Base-by-base conservation (phyloP, 2,113 vertebrate genomes). In the Paraplagusia blochii region DNA sequence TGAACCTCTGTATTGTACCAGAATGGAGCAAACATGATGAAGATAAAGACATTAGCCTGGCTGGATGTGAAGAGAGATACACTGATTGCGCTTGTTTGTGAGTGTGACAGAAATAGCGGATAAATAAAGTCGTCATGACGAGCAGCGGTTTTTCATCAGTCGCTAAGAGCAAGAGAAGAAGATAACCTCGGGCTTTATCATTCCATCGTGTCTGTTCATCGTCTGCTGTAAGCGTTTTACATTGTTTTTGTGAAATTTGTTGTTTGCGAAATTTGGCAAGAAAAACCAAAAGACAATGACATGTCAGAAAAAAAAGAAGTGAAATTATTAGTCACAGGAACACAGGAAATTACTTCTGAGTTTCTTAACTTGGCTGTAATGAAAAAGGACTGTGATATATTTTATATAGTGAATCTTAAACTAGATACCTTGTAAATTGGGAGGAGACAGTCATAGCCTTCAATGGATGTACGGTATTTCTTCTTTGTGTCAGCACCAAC, bases 1-100 rank as follows among this genome's bases (percentile, higher is more conserved):
- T 10, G 17, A 60, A 42, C 63, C 15, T 43, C 44, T 17, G 14
- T 17, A 35, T 40, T 17, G 14, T 17, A 35, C 17, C 22, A 60
- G 65, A 64, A 48, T 18, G 51, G 39, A 19, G 44, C 46, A 40
- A 69, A 62, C 69, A 69, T 66, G 63, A 76, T 78, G 58, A 59
- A 80, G 69, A 76, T 63, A 56, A 57, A 58, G 48, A 55, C 63
- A 64, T 78, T 74, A 78, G 63, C 55, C 56, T 72, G 56, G 44
- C 58, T 45, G 29, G 66, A 72, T 72, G 70, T 69, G 44, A 60
- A 56, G 43, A 16, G 44, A 67, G 72, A 72, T 74, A 76, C 71
- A 65, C 46, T 29, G 14, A 35, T 9, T 47, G 39, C 13, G 16
- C 58, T 44, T 72, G 43, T 63, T 38, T 63, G 43, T 44, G 43